phyloP scores from a whole-genome alignment of 2,113 vertebrate species.

The Tichodroma muraria region DNA sequence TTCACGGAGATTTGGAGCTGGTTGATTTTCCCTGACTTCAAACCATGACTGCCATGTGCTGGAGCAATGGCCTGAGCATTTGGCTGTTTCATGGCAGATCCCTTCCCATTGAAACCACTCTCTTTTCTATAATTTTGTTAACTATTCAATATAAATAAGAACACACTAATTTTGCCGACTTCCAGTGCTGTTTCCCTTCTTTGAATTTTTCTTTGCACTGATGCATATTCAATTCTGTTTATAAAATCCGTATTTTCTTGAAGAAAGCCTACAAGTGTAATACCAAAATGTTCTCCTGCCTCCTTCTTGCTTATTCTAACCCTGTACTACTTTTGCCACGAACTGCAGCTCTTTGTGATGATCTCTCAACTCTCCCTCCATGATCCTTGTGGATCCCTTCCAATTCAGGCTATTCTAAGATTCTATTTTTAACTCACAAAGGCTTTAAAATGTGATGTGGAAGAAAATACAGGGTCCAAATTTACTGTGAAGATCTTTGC shows the following conservation, averaged over 20 bases:
- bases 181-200: not conserved
- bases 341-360: not conserved
- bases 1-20: not conserved
- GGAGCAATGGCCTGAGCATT: not conserved
- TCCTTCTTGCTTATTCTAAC: no score
- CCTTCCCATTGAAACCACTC: not conserved
- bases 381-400: not conserved
- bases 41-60: not conserved
- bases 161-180: not conserved
- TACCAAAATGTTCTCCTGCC: not conserved
- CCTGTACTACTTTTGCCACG: not conserved
- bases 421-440: not conserved
- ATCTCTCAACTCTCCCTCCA: no score
- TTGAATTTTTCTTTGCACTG: not conserved
- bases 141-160: not conserved
- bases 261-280: not conserved
- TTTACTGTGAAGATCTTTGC: not conserved
- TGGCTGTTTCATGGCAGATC: not conserved
- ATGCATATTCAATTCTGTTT: not conserved
- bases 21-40: not conserved
- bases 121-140: not conserved
- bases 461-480: not conserved
- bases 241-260: not conserved
- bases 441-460: not conserved
- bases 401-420: not conserved